Percentiles rank a stretch among this genome's conserved stretches.
These are phyloP conservation scores for Malurus melanocephalus DNA, from an alignment of 2,113 vertebrate species.

Conservation along the genomic window DNA sequence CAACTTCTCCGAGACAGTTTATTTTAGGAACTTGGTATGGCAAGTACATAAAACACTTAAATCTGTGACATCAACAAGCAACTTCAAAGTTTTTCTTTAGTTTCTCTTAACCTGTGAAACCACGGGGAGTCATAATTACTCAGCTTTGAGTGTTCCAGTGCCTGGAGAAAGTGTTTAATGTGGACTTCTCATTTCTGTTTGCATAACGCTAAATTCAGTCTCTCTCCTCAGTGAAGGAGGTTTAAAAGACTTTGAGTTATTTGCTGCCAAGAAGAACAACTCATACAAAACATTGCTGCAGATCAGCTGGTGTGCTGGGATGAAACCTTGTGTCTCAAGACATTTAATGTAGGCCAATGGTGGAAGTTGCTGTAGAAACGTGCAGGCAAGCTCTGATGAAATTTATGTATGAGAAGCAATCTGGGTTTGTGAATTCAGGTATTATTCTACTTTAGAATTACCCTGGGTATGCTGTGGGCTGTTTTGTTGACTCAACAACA, in stretches of 20 bases:
- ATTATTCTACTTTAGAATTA: not conserved
- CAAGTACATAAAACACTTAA: slow-evolving; percentile 43
- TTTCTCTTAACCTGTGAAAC: slow-evolving; percentile 47
- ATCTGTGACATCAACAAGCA: slow-evolving; percentile 28
- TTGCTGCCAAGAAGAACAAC: not conserved
- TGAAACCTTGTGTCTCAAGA: not conserved
- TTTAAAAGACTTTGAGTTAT: slow-evolving; percentile 1
- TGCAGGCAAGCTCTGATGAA: not conserved
- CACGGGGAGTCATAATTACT: slow-evolving; percentile 9
- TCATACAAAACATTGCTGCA: not conserved
- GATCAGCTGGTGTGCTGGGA: not conserved
- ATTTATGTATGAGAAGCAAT: not conserved
- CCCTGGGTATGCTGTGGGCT: not conserved
- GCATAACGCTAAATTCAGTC: not conserved
- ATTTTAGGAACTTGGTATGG: slow-evolving; percentile 41
- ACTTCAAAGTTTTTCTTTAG: slow-evolving; percentile 39
- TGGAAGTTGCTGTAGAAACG: not conserved
- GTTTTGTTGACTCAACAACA: not conserved
- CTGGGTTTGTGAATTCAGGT: not conserved
- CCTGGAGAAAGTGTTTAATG: slow-evolving; percentile 38
- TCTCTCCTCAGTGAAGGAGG: not conserved
- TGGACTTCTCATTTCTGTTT: slow-evolving; percentile 23
- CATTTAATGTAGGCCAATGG: not conserved
- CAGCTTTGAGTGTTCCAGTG: slow-evolving; percentile 28
- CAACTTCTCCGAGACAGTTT: not conserved